Evolutionary conservation across 2,113 vertebrate genomes (phyloP).

Genomic region (Ochotona princeps): DNA sequence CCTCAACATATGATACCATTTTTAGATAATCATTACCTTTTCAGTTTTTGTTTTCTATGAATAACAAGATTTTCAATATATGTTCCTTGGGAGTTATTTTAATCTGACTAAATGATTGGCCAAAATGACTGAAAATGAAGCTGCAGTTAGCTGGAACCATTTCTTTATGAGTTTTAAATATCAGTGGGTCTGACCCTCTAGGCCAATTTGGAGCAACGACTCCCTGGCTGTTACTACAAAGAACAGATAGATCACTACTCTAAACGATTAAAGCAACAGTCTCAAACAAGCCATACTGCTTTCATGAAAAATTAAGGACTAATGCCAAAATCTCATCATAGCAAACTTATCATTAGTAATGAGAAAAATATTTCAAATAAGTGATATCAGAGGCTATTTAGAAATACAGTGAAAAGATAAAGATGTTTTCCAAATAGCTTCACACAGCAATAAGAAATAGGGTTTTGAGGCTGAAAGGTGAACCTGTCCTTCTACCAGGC

Average conservation of each 20-base stretch:
- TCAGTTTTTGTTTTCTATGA: constrained; percentile 30
- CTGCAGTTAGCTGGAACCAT: background rate
- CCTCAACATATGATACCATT: background rate
- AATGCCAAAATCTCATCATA: background rate
- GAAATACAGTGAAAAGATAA: background rate
- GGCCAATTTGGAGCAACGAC: background rate
- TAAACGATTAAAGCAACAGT: background rate
- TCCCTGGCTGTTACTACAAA: background rate
- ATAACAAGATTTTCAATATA: background rate
- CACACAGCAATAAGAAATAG: background rate
- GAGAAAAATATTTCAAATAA: constrained; percentile 8
- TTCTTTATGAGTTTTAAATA: background rate
- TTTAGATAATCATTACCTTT: background rate
- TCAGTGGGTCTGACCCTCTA: background rate
- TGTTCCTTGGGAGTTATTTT: background rate
- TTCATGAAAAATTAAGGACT: background rate
- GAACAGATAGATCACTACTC: background rate
- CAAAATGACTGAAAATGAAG: constrained; percentile 20
- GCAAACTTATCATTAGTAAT: background rate
- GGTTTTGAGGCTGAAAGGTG: background rate
- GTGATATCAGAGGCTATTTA: background rate
- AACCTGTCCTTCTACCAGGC: background rate
- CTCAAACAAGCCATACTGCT: background rate
- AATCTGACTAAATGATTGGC: constrained; percentile 9
- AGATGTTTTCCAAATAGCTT: background rate